Percentiles rank a stretch among this genome's conserved stretches.
These are phyloP conservation scores for Lithophane leautieri DNA, from an alignment of 2,888 invertebrate species.

Conservation along the genomic window DNA sequence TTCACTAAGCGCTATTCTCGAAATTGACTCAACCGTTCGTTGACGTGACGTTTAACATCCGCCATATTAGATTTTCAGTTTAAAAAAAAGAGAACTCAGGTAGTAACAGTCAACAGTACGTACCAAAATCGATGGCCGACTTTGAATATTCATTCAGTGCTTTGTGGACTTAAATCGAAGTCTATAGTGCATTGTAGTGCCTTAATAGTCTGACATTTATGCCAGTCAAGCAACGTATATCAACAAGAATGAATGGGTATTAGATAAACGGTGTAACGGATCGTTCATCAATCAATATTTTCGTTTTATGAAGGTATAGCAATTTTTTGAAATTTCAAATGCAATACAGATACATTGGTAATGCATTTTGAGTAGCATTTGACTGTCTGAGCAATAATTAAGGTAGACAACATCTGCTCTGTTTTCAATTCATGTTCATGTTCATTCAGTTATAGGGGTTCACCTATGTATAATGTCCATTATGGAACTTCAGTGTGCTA, in stretches of 20 bases:
- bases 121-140: constrained; percentile 26
- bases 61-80: constrained; percentile 31
- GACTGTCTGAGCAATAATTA: background rate
- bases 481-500: no score
- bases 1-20: background rate
- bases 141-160: constrained; percentile 27
- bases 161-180: constrained; percentile 25
- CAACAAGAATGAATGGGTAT: constrained; percentile 9
- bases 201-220: constrained; percentile 19
- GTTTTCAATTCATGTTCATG: no score
- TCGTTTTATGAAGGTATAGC: background rate
- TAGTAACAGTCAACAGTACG: constrained; percentile 17
- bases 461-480: background rate
- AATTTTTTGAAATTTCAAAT: background rate
- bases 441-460: background rate
- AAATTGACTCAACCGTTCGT: constrained; percentile 15
- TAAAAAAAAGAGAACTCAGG: constrained; percentile 28
- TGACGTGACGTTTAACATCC: constrained; percentile 32
- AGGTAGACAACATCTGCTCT: background rate
- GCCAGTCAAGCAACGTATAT: constrained; percentile 14
- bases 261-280: background rate
- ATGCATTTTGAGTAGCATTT: background rate
- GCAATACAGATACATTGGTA: background rate
- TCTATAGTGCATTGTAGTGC: constrained; percentile 11
- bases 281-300: background rate